phyloP scores from a whole-genome alignment of 2,113 vertebrate genomes.

The Phalacrocorax brasilianus region DNA sequence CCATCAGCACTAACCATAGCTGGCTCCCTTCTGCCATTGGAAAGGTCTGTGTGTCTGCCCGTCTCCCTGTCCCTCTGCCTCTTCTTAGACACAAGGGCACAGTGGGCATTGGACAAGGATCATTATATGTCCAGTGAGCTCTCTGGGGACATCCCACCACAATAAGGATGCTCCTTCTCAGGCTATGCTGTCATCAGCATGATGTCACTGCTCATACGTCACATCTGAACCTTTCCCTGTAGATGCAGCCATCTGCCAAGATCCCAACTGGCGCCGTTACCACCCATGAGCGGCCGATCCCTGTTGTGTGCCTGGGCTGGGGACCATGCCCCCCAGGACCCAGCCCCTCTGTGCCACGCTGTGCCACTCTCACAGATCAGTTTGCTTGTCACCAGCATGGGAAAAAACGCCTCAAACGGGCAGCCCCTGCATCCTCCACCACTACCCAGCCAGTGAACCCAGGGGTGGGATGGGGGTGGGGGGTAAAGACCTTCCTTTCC shows the following conservation, averaged over 20 bases:
- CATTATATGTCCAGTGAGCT: neutral
- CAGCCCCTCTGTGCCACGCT: rapidly evolving
- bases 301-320: rapidly evolving
- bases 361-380: neutral
- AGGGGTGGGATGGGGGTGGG: neutral
- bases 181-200: neutral
- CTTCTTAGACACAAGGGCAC: neutral
- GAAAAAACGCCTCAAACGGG: neutral
- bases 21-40: neutral
- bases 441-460: neutral
- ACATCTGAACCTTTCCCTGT: neutral
- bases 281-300: rapidly evolving
- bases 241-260: neutral
- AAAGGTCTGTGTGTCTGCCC: neutral
- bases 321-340: neutral
- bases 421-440: rapidly evolving
- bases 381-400: rapidly evolving
- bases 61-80: neutral
- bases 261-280: rapidly evolving
- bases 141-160: neutral
- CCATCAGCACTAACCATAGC: neutral
- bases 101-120: neutral
- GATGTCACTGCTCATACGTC: neutral
- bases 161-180: neutral
- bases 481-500: neutral